Percentiles rank a stretch among this genome's conserved stretches.
Evolutionary conservation across 2,888 invertebrate species (phyloP).

Genomic region (Cryptocheilus praepositus): DNA sequence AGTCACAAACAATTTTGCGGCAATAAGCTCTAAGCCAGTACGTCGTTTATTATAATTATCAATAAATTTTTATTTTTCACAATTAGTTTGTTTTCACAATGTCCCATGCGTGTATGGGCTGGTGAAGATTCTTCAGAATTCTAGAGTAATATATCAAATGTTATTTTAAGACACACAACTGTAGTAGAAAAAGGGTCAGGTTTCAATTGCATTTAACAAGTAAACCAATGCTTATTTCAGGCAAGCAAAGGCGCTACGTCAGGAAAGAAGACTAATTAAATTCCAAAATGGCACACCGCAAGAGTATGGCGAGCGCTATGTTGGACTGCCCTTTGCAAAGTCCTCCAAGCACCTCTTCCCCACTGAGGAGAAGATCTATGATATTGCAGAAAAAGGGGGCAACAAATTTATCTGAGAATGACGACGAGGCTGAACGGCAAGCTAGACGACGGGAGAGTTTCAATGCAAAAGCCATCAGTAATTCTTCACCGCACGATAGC

Average conservation of each 20-base stretch:
- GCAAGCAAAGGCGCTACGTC: too few species aligned
- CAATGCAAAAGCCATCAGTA: not conserved
- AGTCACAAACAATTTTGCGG: conserved; percentile 38
- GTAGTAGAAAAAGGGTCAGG: too few species aligned
- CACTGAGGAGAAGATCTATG: conserved; percentile 30
- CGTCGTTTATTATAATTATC: not conserved
- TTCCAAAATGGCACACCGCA: not conserved
- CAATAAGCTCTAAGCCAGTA: conserved; percentile 24
- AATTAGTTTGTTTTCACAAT: not conserved
- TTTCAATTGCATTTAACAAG: too few species aligned
- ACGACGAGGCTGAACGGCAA: conserved; percentile 65
- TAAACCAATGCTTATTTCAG: too few species aligned
- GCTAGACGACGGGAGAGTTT: conserved; percentile 46
- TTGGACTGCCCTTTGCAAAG: not conserved
- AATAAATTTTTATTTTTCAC: not conserved
- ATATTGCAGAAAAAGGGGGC: not conserved
- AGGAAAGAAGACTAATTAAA: too few species aligned
- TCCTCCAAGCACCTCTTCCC: conserved; percentile 19
- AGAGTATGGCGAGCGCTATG: conserved; percentile 10
- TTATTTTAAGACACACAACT: too few species aligned
- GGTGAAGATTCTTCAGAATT: too few species aligned
- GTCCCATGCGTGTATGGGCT: too few species aligned
- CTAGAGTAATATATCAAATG: too few species aligned
- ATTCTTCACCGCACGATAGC: not conserved
- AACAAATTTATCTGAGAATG: conserved; percentile 51